Evolutionary conservation across 2,888 invertebrate species (phyloP), one percentile per base, ranked within the genome.

Genomic region (Vanessa cardui): DNA sequence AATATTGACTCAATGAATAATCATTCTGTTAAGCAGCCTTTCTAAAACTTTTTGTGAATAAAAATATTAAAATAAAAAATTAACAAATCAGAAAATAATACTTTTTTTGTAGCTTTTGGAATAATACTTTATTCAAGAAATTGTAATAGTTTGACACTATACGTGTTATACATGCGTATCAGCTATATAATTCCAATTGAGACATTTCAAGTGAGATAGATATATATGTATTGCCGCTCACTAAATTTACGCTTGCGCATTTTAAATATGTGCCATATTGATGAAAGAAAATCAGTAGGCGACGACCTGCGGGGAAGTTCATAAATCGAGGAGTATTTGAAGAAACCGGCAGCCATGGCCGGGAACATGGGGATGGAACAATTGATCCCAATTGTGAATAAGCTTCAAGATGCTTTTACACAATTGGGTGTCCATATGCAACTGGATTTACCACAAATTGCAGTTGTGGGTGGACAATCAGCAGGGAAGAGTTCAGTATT

Each of bases 401-500:
- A 98, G 94, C 95, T 99, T 82, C 99, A 99, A 95, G 99, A 99
- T 97, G 99, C 99, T 77, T 99, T 99, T 93, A 97, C 99, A 75
- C 97, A 98, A 85, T 94, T 99, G 88, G 99, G 99, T 79, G 99
- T 99, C 81, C 97, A 98, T 87, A 97, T 99, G 96, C 98, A 98
- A 88, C 94, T 99, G 87, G 99, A 99, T 95, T 94, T 99, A 86
- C 99, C 99, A 77, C 99, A 99, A 94, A 99, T 99, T 85, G 99
- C 99, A 75, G 99, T 99, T 73, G 99, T 99, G 83, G 99, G 99
- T 88, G 99, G 99, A 82, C 99, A 99, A 92, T 99, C 99, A 86
- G 99, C 99, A 82, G 99, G 99, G 82, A 99, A 99, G 94, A 99
- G 99, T 92, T 99, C 99, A 64, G 99, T 99, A 69, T 94, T 99